phyloP scores from a whole-genome alignment of 2,113 vertebrate genomes.

The Esox niger region DNA sequence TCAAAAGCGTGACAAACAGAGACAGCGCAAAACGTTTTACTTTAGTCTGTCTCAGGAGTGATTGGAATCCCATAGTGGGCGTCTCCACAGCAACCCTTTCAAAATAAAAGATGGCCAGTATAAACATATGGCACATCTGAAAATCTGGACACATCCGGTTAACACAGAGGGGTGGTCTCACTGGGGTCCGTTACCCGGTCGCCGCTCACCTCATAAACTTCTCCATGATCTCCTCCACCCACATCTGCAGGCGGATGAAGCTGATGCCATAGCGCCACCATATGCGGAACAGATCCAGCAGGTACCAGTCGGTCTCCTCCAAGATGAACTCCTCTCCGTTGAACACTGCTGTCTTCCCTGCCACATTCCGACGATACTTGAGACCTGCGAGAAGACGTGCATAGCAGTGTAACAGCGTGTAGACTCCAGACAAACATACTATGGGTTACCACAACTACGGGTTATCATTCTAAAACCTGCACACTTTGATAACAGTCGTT shows the following conservation, averaged over 20 bases:
- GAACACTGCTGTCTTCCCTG: slow-evolving; percentile 90
- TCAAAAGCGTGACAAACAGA: too few relatives aligned
- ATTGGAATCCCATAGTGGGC: too few relatives aligned
- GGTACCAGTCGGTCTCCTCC: slow-evolving; percentile 97
- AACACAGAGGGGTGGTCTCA: too few relatives aligned
- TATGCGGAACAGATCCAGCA: slow-evolving; percentile 91
- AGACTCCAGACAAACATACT: neutral
- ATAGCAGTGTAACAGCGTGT: neutral
- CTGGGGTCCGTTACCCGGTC: neutral
- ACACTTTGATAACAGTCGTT: too few relatives aligned
- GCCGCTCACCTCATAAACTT: slow-evolving; percentile 94
- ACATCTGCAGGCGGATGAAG: slow-evolving; percentile 97
- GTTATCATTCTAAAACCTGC: too few relatives aligned
- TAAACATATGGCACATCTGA: too few relatives aligned
- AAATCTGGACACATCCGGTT: too few relatives aligned
- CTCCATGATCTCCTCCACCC: slow-evolving; percentile 99
- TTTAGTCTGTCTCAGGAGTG: too few relatives aligned
- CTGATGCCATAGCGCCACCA: slow-evolving; percentile 99
- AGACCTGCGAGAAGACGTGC: slow-evolving; percentile 71
- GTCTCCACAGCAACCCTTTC: too few relatives aligned
- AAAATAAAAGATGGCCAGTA: too few relatives aligned
- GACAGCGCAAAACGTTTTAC: too few relatives aligned
- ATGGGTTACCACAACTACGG: too few relatives aligned
- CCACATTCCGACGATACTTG: slow-evolving; percentile 86
- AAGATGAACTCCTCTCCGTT: slow-evolving; percentile 86